Conservation (phyloP, 2,888 invertebrate species). For the Dichetophora obliterata region DNA sequence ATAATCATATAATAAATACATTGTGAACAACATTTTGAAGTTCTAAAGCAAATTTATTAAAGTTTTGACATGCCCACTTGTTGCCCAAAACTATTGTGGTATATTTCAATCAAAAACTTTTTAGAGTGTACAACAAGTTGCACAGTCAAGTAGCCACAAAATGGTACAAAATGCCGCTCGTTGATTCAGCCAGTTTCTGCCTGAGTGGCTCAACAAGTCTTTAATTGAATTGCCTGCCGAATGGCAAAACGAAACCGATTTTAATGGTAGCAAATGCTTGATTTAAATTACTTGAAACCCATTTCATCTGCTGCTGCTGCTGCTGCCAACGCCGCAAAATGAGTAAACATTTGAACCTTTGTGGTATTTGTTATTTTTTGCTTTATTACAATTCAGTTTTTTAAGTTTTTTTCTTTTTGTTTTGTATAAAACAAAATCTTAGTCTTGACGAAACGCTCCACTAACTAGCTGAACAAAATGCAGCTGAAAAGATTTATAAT, state of each 20-base stretch:
- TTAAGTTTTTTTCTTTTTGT: neutral
- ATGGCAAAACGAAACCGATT: neutral
- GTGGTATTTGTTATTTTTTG: neutral
- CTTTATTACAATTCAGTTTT: neutral
- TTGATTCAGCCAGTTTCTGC: conserved; percentile 4
- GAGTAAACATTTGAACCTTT: neutral
- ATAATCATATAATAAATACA: too few species aligned
- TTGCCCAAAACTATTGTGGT: too few species aligned
- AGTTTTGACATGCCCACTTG: too few species aligned
- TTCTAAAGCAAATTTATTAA: too few species aligned
- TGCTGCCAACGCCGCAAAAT: neutral
- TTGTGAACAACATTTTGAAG: too few species aligned
- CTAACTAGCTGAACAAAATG: too few species aligned
- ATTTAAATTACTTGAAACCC: neutral
- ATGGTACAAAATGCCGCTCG: neutral
- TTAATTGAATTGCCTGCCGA: conserved; percentile 18
- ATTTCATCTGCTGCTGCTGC: neutral
- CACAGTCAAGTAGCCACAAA: conserved; percentile 3
- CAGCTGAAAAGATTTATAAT: too few species aligned
- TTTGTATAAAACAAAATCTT: neutral
- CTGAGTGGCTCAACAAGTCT: conserved; percentile 3
- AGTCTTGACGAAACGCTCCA: too few species aligned
- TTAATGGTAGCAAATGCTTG: neutral
- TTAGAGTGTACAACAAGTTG: too few species aligned
- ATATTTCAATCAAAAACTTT: too few species aligned